Evolutionary conservation across 1,140 invertebrate species (phyloP), one percentile per base, ranked within the genome.

Genomic region (Stratiolaelaps scimitus): DNA sequence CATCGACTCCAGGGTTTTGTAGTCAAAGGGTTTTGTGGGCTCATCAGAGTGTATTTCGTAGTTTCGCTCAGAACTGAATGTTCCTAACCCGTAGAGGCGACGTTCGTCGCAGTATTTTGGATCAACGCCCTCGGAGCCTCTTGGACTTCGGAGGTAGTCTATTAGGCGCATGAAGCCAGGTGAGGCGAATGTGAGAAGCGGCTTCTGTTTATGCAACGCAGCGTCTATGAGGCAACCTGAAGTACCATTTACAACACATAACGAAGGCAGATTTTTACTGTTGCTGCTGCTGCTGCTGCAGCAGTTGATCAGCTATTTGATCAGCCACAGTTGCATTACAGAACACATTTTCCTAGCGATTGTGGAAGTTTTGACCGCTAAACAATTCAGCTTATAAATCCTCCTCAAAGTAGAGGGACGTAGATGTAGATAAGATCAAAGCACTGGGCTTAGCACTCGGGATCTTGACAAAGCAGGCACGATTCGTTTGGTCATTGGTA

Each of bases 21-120:
- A 40, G 34, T 40, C 34, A 40, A 40, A 40, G 34, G 34, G 26
- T 17, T 26, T 20, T 15, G 2, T 4, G 26, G 53, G 13, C 6
- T 60, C 53, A 60, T 60, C 13, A 60, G 53, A 26, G 26, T 60
- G 26, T 23, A 26, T 29, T 23, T 60, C 53, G 53, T 60, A 60
- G 23, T 60, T 60, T 15, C 26, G 53, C 4, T 60, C 53, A 4
- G 53, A 60, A 26, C 53, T 60, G 26, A 60, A 26, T 1, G 53
- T 60, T 20, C 53, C 53, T 34, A 60, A 60, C 2, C 53, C 53
- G 53, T 60, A 60, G 17, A 60, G 20, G 17, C 34, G 26, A 15
- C 53, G 13, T 4, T 60, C 53, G n/a, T 60, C 53, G 34, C 53
- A 60, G 19, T 29, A 26, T 20, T 2, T 29, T 34, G 2, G 53